A percentile compares a stretch with the other conserved stretches of the same genome.
phyloP scores from a whole-genome alignment of 1,140 invertebrate genomes.

The Cotesia glomerata region DNA sequence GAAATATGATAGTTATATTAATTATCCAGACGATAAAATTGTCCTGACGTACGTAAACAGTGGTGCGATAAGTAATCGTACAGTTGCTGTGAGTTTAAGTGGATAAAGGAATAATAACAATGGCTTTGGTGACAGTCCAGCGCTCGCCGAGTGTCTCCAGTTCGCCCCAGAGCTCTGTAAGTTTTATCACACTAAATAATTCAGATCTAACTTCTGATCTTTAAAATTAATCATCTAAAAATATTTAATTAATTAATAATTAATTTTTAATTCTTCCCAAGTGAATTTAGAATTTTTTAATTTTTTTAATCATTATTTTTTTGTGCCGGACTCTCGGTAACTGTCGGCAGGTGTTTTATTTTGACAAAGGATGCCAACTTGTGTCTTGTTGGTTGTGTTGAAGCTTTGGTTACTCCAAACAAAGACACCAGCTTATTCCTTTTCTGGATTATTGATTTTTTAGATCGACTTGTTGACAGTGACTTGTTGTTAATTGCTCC shows the following conservation, averaged over 20 bases:
- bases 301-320: too few relatives aligned
- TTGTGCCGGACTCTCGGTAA: too few relatives aligned
- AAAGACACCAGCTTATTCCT: conserved; percentile 1
- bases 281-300: neutral
- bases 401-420: neutral
- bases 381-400: neutral
- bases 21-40: conserved; percentile 50
- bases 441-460: conserved; percentile 1
- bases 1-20: conserved; percentile 56
- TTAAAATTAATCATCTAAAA: neutral
- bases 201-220: neutral
- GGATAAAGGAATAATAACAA: conserved; percentile 46
- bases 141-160: conserved; percentile 73
- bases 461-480: conserved; percentile 14
- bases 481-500: neutral
- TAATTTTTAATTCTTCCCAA: neutral
- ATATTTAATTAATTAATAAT: neutral
- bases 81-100: conserved; percentile 23
- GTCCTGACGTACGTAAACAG: conserved; percentile 43
- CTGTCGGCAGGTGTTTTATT: neutral
- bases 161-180: conserved; percentile 70
- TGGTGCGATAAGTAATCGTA: conserved; percentile 25
- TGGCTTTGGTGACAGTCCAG: conserved; percentile 76
- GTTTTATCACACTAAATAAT: conserved; percentile 36
- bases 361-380: conserved; percentile 17